Percentiles rank a stretch among this genome's conserved stretches.
phyloP scores from a whole-genome alignment of 2,113 vertebrate genomes.

The Mola mola region DNA sequence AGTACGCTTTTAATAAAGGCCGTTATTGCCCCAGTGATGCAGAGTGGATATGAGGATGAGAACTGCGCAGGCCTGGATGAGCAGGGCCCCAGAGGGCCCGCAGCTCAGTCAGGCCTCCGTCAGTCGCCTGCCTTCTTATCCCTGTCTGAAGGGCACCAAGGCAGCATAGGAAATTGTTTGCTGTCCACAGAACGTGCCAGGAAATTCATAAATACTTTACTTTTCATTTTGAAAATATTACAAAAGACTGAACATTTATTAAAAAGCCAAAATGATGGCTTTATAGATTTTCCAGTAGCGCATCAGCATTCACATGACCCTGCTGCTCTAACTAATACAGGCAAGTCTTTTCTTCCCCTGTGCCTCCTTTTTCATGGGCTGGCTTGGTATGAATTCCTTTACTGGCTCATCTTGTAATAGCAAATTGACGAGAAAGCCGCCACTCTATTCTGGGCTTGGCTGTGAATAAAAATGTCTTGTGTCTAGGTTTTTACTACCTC shows the following conservation, averaged over 20 bases:
- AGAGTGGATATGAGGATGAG: constrained; percentile 77
- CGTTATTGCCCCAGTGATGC: constrained; percentile 79
- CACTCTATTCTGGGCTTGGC: constrained; percentile 71
- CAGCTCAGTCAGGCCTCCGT: constrained; percentile 73
- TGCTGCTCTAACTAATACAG: constrained; percentile 64
- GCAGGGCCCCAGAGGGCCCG: constrained; percentile 72
- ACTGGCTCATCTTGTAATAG: constrained; percentile 69
- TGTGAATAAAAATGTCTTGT: constrained; percentile 65
- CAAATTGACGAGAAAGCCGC: constrained; percentile 75
- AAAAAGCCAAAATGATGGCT: constrained; percentile 81
- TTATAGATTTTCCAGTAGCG: constrained; percentile 79
- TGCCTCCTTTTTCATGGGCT: constrained; percentile 62
- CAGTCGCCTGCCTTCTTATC: constrained; percentile 82
- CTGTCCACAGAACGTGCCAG: constrained; percentile 78
- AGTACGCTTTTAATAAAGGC: constrained; percentile 84
- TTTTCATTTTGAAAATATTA: constrained; percentile 84
- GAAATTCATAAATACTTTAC: constrained; percentile 82
- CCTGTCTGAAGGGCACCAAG: constrained; percentile 77
- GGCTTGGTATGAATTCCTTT: constrained; percentile 68
- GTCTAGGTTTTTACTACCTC: constrained; percentile 54
- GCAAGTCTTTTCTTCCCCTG: constrained; percentile 63
- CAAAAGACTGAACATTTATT: constrained; percentile 80
- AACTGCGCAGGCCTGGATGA: constrained; percentile 70
- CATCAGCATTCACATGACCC: constrained; percentile 63
- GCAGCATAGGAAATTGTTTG: constrained; percentile 85